Conservation (phyloP, 1,140 invertebrate genomes). For the Meloidogyne floridensis region DNA sequence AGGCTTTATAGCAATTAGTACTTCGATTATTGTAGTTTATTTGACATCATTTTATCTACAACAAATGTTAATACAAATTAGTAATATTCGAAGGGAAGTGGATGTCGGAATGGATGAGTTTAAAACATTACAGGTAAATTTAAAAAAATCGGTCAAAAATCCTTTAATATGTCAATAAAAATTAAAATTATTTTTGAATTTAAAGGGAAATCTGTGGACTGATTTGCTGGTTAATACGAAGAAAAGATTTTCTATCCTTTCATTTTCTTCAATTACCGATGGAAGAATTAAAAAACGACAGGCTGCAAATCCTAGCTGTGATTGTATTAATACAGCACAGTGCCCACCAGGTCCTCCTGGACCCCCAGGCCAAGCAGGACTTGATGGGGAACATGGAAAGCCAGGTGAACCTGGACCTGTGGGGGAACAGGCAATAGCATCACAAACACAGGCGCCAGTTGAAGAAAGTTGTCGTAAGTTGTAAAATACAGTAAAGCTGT, state of each 20-base stretch:
- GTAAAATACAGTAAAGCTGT: neutral
- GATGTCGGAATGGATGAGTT: constrained; percentile 19
- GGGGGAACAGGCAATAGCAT: neutral
- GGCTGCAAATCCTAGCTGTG: constrained; percentile 4
- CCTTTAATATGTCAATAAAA: too few relatives aligned
- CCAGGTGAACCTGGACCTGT: constrained; percentile 11
- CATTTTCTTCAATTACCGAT: neutral
- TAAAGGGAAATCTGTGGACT: constrained; percentile 18
- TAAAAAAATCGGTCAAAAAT: neutral
- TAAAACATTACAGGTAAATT: constrained; percentile 9
- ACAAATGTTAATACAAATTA: constrained; percentile 21
- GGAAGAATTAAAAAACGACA: neutral
- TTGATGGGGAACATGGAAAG: constrained; percentile 18
- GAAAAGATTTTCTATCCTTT: neutral
- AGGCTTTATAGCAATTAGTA: constrained; percentile 10
- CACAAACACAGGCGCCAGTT: neutral
- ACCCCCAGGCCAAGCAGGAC: neutral
- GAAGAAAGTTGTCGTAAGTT: constrained; percentile 17
- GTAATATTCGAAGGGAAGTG: constrained; percentile 8
- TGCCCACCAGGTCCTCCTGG: constrained; percentile 17
- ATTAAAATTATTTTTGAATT: neutral
- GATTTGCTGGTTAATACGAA: constrained; percentile 14
- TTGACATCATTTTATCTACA: constrained; percentile 15
- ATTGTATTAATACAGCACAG: constrained; percentile 20
- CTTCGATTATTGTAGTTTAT: neutral